These are phyloP conservation scores for Erebia epiphron DNA, from an alignment of 2,888 invertebrate genomes.

Conservation along the genomic window DNA sequence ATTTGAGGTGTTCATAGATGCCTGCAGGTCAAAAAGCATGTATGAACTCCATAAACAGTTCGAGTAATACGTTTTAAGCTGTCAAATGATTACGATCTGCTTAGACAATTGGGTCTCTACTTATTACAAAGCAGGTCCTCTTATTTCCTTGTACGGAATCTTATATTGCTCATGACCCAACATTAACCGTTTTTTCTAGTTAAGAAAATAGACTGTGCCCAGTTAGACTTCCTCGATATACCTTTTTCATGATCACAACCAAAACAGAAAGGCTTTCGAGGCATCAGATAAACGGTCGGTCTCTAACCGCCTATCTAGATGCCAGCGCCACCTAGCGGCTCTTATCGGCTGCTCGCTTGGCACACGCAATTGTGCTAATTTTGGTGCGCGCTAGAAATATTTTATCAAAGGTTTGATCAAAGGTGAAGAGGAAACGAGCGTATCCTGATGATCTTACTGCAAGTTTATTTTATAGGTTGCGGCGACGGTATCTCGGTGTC, in stretches of 20 bases:
- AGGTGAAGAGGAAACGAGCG: slow-evolving; percentile 26
- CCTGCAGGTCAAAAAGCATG: too few relatives aligned
- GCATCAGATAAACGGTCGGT: slow-evolving; percentile 37
- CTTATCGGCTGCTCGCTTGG: slow-evolving; percentile 24
- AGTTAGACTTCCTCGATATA: background rate
- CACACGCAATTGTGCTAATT: slow-evolving; percentile 31
- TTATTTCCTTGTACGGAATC: too few relatives aligned
- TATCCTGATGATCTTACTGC: slow-evolving; percentile 18
- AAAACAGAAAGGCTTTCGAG: slow-evolving; percentile 21
- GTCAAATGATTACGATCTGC: too few relatives aligned
- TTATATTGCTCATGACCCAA: too few relatives aligned
- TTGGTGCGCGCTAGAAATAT: slow-evolving; percentile 31
- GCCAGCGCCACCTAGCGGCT: slow-evolving; percentile 43
- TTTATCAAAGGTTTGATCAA: slow-evolving; percentile 27
- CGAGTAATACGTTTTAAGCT: too few relatives aligned
- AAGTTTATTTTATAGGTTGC: slow-evolving; percentile 17
- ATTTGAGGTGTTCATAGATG: too few relatives aligned
- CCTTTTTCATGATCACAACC: background rate
- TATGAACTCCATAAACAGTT: too few relatives aligned
- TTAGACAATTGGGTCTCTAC: too few relatives aligned
- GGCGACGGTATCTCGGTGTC: slow-evolving; percentile 14
- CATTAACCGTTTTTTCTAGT: too few relatives aligned
- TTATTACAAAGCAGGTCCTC: too few relatives aligned
- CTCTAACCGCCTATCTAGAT: slow-evolving; percentile 58
- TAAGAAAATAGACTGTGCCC: background rate